phyloP scores from a whole-genome alignment of 2,797 vertebrate genomes.

The Pogoniulus pusillus region DNA sequence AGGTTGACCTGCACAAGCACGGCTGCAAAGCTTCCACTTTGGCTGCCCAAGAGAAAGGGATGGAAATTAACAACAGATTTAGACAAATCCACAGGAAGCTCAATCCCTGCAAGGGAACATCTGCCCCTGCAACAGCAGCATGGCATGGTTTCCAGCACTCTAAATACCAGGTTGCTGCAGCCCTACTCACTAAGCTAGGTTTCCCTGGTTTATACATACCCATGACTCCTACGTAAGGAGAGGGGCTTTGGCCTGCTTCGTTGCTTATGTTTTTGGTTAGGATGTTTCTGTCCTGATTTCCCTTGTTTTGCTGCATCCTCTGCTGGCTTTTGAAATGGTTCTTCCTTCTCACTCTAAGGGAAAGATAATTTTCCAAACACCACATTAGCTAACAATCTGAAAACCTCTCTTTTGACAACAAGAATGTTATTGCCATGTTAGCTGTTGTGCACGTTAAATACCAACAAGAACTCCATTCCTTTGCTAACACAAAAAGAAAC shows the following conservation, averaged over 20 bases:
- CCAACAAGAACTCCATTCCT: background rate
- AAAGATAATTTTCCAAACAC: conserved; percentile 68
- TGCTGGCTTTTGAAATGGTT: conserved; percentile 58
- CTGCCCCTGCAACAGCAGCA: background rate
- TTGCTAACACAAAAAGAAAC: background rate
- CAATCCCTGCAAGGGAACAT: background rate
- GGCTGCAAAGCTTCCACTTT: background rate
- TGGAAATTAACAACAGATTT: background rate
- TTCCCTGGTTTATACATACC: conserved; percentile 73
- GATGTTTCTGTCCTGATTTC: conserved; percentile 73
- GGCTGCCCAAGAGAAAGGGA: background rate
- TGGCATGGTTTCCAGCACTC: background rate
- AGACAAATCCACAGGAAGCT: background rate
- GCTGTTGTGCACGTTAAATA: background rate
- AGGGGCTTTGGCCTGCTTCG: conserved; percentile 59
- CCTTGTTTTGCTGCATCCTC: conserved; percentile 66
- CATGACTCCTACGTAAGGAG: conserved; percentile 71
- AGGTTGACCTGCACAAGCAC: background rate
- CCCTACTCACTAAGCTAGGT: conserved; percentile 21
- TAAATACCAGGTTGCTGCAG: background rate
- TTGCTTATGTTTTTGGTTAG: conserved; percentile 71
- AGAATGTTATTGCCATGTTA: background rate
- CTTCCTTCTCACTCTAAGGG: conserved; percentile 78
- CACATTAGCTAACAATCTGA: conserved; percentile 38
- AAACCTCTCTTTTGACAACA: conserved; percentile 1